A percentile compares a stretch with the other conserved stretches of the same genome.
phyloP scores from a whole-genome alignment of 2,888 invertebrate genomes.

The Listrodromus nycthemerus region DNA sequence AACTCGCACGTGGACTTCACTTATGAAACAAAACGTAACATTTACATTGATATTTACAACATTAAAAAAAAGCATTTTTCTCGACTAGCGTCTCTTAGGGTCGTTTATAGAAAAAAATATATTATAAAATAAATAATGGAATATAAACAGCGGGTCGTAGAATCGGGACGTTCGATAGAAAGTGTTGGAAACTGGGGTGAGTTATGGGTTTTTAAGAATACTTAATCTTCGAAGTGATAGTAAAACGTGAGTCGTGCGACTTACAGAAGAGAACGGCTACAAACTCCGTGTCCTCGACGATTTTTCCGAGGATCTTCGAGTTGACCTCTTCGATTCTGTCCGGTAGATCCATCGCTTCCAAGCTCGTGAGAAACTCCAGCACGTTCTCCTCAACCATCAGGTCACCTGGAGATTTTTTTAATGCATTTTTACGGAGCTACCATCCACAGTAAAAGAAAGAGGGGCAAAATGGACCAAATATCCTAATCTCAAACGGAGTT shows the following conservation, averaged over 20 bases:
- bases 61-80: conserved; percentile 43
- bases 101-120: conserved; percentile 17
- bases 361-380: conserved; percentile 95
- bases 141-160: neutral
- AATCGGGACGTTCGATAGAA: neutral
- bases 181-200: no score
- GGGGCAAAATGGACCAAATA: no score
- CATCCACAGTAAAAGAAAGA: no score
- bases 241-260: conserved; percentile 84
- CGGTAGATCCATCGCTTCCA: conserved; percentile 97
- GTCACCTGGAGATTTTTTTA: conserved; percentile 89
- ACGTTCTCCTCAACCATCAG: conserved; percentile 98
- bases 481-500: no score
- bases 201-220: neutral
- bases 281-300: conserved; percentile 95
- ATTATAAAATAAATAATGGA: conserved; percentile 15
- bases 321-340: conserved; percentile 98
- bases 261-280: conserved; percentile 98
- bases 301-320: conserved; percentile 94
- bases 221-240: conserved; percentile 7
- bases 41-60: conserved; percentile 55
- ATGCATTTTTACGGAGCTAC: neutral
- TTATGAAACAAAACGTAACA: conserved; percentile 43
- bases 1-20: conserved; percentile 56
- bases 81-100: conserved; percentile 56